A percentile compares a stretch with the other conserved stretches of the same genome.
These are phyloP conservation scores for Anser brachyrhynchus DNA, from an alignment of 2,113 vertebrate genomes.

Conservation along the genomic window DNA sequence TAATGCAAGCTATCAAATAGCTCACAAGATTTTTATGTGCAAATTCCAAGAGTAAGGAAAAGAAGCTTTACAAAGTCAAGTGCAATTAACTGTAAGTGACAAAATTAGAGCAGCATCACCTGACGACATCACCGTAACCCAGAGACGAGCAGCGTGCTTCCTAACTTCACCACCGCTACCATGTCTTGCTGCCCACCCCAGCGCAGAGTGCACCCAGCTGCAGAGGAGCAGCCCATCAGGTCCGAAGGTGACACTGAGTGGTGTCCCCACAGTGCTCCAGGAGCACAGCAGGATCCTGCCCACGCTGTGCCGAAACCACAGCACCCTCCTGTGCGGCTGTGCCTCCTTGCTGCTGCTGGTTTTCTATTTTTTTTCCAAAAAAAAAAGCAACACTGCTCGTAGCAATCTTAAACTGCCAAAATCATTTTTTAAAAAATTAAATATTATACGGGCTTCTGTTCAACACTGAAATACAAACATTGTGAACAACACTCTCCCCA, in stretches of 20 bases:
- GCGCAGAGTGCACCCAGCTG: fast-evolving
- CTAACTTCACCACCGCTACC: background rate
- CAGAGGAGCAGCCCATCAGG: background rate
- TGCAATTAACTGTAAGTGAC: background rate
- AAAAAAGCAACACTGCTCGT: background rate
- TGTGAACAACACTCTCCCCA: fast-evolving
- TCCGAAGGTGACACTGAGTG: fast-evolving
- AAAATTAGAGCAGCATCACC: background rate
- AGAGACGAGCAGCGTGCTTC: fast-evolving
- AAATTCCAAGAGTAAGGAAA: fast-evolving
- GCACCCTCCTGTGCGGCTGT: fast-evolving
- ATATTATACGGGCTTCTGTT: background rate
- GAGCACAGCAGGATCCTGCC: background rate
- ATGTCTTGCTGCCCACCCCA: fast-evolving
- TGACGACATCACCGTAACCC: background rate
- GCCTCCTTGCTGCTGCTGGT: background rate
- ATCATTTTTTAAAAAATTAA: background rate
- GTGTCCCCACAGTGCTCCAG: fast-evolving
- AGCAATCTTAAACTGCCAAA: too few relatives aligned
- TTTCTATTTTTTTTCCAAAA: background rate
- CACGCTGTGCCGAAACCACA: background rate
- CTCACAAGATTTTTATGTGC: background rate
- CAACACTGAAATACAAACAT: background rate
- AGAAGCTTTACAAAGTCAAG: background rate
- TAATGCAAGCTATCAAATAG: background rate